Percentiles rank a stretch among this genome's conserved stretches.
Evolutionary conservation across 1,140 invertebrate species (phyloP).

Genomic region (Lepidotrigona ventralis): DNA sequence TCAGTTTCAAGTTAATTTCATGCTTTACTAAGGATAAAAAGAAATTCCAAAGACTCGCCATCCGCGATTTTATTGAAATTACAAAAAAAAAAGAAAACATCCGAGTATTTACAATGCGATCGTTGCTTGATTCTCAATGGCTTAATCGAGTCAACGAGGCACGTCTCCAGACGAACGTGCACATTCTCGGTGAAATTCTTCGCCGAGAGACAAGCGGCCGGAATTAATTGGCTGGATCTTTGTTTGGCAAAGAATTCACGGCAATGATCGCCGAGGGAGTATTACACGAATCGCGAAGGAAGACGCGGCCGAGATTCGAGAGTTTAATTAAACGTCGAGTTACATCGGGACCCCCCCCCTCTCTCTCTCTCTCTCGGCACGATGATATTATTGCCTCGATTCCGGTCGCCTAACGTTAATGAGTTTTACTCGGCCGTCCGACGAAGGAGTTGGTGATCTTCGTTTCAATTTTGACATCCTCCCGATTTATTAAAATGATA

Average conservation of each 20-base stretch:
- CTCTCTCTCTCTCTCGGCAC: too few species aligned
- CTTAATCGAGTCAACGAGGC: background rate
- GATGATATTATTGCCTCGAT: constrained; percentile 30
- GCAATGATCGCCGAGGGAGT: background rate
- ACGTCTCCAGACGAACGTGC: background rate
- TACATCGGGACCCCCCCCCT: background rate
- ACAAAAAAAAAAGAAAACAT: too few species aligned
- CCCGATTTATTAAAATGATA: constrained; percentile 15
- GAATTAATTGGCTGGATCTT: constrained; percentile 20
- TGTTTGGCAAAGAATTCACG: constrained; percentile 25
- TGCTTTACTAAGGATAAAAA: too few species aligned
- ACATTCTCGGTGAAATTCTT: background rate
- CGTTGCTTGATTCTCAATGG: too few species aligned
- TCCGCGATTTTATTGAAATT: too few species aligned
- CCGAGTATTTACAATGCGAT: too few species aligned
- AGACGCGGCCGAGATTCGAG: constrained; percentile 17
- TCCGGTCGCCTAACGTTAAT: background rate
- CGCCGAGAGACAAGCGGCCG: background rate
- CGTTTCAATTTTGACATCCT: constrained; percentile 25
- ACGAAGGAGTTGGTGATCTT: background rate
- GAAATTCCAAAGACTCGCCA: too few species aligned
- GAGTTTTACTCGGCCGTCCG: constrained; percentile 1
- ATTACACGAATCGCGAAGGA: background rate
- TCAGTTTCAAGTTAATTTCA: too few species aligned
- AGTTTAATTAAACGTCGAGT: constrained; percentile 33